Percentiles rank a stretch among this genome's conserved stretches.
Evolutionary conservation across 2,113 vertebrate genomes (phyloP).

Genomic region (Istiophorus platypterus): DNA sequence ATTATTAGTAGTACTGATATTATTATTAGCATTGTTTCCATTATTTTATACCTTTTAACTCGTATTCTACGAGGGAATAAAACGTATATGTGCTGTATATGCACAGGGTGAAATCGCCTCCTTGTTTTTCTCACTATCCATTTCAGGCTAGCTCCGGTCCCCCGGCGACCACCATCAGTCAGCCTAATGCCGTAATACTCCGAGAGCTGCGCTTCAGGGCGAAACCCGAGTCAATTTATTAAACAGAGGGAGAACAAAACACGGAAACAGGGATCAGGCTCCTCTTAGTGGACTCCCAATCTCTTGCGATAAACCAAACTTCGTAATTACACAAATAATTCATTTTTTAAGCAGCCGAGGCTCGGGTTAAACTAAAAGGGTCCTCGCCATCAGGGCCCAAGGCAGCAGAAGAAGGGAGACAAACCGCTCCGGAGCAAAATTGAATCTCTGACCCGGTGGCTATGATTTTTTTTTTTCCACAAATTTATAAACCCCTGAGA

Average conservation of each 20-base stretch:
- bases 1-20: constrained; percentile 26
- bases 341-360: not conserved
- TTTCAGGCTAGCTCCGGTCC: constrained; percentile 57
- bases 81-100: not conserved
- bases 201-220: constrained; percentile 70
- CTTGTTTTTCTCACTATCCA: constrained; percentile 65
- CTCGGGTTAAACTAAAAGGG: not conserved
- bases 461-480: not conserved
- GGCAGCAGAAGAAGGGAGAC: not conserved
- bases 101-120: constrained; percentile 50
- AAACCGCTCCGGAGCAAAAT: not conserved
- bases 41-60: not conserved
- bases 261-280: constrained; percentile 69
- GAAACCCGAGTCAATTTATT: constrained; percentile 76
- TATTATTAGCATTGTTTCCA: constrained; percentile 2
- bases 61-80: not conserved
- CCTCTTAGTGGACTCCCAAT: constrained; percentile 57
- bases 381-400: not conserved
- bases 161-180: constrained; percentile 69
- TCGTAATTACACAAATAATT: constrained; percentile 50
- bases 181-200: constrained; percentile 69
- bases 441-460: not conserved
- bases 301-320: constrained; percentile 56
- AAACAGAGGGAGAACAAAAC: constrained; percentile 72
- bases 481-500: not conserved